These are phyloP conservation scores for Betta splendens DNA, from an alignment of 2,797 vertebrate species.

Conservation along the genomic window DNA sequence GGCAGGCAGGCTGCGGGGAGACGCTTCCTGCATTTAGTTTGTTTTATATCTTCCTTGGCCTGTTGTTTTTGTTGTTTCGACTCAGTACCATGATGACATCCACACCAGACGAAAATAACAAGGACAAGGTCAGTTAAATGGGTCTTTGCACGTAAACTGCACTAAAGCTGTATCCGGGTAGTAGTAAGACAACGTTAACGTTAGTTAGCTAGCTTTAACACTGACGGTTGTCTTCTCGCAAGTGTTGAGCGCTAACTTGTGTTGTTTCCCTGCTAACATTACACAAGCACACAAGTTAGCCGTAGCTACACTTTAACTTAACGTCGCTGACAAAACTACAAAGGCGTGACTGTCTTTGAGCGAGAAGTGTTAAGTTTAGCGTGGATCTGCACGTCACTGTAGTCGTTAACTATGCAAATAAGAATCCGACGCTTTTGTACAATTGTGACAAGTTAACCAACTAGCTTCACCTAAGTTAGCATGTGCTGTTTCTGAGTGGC, in stretches of 20 bases:
- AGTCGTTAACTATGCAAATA: neutral
- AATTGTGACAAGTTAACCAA: neutral
- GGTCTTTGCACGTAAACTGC: neutral
- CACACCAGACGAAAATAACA: conserved; percentile 71
- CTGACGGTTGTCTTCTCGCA: conserved; percentile 24
- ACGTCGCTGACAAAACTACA: neutral
- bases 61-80: conserved; percentile 15
- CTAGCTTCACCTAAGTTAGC: neutral
- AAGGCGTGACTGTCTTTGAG: neutral
- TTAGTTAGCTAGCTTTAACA: neutral
- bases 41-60: conserved; percentile 48
- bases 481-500: neutral
- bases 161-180: conserved; percentile 4
- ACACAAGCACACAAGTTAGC: conserved; percentile 23
- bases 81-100: conserved; percentile 73
- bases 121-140: conserved; percentile 76
- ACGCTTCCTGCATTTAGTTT: conserved; percentile 46
- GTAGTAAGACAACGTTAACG: conserved; percentile 31
- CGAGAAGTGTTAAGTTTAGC: neutral
- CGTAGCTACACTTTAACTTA: conserved; percentile 8
- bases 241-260: conserved; percentile 42
- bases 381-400: neutral
- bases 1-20: conserved; percentile 38
- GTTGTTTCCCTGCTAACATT: conserved; percentile 35
- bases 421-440: neutral